Evolutionary conservation across 2,888 invertebrate species (phyloP).

Genomic region (Stenoptilia bipunctidactyla): DNA sequence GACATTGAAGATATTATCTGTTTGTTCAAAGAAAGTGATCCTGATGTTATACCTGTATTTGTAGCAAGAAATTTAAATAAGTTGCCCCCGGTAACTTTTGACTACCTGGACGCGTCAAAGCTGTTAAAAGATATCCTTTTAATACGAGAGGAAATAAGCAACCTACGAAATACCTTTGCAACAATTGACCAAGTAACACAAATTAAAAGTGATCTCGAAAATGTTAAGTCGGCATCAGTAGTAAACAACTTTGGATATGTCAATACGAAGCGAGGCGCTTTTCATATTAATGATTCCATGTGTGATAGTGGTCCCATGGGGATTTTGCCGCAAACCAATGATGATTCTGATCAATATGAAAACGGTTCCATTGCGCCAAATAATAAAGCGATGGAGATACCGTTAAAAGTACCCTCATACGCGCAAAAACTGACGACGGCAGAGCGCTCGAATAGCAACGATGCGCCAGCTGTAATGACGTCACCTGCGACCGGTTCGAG

Average conservation of each 20-base stretch:
- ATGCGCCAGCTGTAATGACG: not conserved
- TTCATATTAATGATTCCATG: not conserved
- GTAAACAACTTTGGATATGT: not conserved
- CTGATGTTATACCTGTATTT: slow-evolving; percentile 1
- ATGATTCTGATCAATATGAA: not conserved
- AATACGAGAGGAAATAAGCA: not conserved
- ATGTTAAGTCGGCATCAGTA: not conserved
- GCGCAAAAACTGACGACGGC: too few relatives aligned
- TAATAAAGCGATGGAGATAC: not conserved
- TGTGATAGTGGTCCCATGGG: not conserved
- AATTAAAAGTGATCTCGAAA: not conserved
- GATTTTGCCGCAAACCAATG: not conserved
- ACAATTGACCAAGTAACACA: not conserved
- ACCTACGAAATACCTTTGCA: not conserved
- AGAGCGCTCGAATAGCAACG: too few relatives aligned
- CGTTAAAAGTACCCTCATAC: too few relatives aligned
- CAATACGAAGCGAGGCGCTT: not conserved
- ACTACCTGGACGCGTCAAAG: not conserved
- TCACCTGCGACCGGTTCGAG: not conserved
- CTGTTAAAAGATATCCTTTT: not conserved
- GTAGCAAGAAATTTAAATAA: slow-evolving; percentile 2
- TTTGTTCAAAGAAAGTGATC: not conserved
- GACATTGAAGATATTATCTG: not conserved
- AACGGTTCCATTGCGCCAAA: not conserved
- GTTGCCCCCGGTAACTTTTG: slow-evolving; percentile 1